Conservation (phyloP, 2,888 invertebrate species). For the Coelinius sp. region DNA sequence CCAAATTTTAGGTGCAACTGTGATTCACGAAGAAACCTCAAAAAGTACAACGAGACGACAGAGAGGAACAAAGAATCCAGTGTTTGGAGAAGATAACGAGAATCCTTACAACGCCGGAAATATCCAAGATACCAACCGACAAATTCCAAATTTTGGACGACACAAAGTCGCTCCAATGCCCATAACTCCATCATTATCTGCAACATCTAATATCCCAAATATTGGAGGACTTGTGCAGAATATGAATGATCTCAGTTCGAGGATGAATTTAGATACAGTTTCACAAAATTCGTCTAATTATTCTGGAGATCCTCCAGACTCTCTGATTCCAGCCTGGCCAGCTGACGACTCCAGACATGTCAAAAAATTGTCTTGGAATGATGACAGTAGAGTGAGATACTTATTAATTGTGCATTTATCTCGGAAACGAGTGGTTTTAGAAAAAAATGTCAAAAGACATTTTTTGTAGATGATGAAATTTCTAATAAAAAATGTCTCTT, state of each 20-base stretch:
- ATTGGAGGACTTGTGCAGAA: constrained; percentile 66
- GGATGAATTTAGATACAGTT: constrained; percentile 57
- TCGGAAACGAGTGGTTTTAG: too few species aligned
- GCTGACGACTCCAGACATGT: constrained; percentile 79
- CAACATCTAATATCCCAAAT: constrained; percentile 67
- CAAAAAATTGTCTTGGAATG: constrained; percentile 86
- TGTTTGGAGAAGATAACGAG: constrained; percentile 66
- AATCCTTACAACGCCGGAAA: constrained; percentile 70
- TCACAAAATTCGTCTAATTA: constrained; percentile 65
- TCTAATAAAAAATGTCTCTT: too few species aligned
- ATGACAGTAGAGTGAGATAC: constrained; percentile 70
- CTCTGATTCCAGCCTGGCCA: constrained; percentile 75
- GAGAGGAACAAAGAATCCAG: constrained; percentile 72
- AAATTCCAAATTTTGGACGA: constrained; percentile 59
- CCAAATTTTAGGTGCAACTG: constrained; percentile 74
- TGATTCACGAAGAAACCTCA: constrained; percentile 70
- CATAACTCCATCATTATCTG: constrained; percentile 62
- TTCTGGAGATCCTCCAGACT: constrained; percentile 65
- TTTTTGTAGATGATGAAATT: too few species aligned
- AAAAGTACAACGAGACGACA: constrained; percentile 67
- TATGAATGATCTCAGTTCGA: constrained; percentile 67
- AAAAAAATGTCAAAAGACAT: too few species aligned
- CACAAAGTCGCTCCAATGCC: constrained; percentile 65
- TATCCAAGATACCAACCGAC: constrained; percentile 30
- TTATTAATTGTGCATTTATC: too few species aligned